A percentile compares a stretch with the other conserved stretches of the same genome.
Conservation (phyloP, 2,113 vertebrate genomes). For the Pangasianodon hypophthalmus region DNA sequence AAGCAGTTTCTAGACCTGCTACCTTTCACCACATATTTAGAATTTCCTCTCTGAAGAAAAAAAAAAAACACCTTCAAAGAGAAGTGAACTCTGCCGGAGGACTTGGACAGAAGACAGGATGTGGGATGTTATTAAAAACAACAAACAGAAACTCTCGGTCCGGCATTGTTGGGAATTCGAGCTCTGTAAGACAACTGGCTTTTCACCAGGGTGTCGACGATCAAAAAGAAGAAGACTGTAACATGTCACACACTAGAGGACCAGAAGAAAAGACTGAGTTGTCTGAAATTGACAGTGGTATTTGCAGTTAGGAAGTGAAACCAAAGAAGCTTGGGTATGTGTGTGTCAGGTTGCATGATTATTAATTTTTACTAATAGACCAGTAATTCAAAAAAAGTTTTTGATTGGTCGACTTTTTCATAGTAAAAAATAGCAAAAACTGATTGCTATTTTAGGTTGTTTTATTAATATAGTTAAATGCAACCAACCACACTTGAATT, state of each 20-base stretch:
- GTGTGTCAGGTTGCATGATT: background rate
- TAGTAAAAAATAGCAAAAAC: background rate
- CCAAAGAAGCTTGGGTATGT: background rate
- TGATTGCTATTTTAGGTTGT: background rate
- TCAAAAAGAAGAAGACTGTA: constrained; percentile 21
- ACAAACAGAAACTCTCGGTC: constrained; percentile 31
- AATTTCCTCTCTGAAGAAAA: background rate
- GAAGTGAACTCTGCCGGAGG: background rate
- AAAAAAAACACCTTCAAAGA: constrained; percentile 15
- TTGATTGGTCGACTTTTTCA: background rate
- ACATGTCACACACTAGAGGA: background rate
- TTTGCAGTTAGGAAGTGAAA: constrained; percentile 18
- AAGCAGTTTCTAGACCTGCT: constrained; percentile 1
- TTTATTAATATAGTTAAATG: background rate
- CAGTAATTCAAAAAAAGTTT: background rate
- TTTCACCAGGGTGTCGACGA: constrained; percentile 28
- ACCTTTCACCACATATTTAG: constrained; percentile 3
- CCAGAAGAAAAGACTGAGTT: background rate
- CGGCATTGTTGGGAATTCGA: constrained; percentile 29
- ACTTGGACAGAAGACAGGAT: background rate
- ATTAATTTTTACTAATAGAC: background rate
- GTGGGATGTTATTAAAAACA: constrained; percentile 40
- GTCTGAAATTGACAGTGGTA: background rate
- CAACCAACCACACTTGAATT: background rate
- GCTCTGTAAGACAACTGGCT: background rate